Evolutionary conservation across 2,113 vertebrate genomes (phyloP).

Genomic region (Brevimyrus niger): DNA sequence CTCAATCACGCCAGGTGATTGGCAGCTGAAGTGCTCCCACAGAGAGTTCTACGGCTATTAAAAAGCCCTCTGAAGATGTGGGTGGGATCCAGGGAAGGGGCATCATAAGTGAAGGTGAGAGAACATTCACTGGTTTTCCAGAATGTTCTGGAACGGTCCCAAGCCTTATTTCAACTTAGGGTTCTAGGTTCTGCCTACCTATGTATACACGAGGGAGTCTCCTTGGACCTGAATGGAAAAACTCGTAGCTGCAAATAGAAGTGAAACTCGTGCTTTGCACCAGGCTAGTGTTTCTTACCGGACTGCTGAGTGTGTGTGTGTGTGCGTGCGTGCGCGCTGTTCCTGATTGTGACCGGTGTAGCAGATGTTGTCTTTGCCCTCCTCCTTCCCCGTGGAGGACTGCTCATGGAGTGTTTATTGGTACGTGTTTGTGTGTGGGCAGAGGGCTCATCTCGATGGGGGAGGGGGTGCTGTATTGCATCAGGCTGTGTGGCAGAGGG

Average conservation of each 20-base stretch:
- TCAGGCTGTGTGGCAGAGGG: neutral
- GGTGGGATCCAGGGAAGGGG: neutral
- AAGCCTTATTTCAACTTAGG: neutral
- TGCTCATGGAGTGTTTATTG: neutral
- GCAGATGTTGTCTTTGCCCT: neutral
- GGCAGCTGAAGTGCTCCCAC: constrained; percentile 39
- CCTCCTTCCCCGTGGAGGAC: neutral
- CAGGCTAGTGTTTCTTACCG: neutral
- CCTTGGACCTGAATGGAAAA: neutral
- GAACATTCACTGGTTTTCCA: neutral
- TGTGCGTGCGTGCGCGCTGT: neutral
- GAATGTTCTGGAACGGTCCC: neutral
- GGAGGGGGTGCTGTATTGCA: neutral
- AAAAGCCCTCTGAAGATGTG: constrained; percentile 44
- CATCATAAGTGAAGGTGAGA: neutral
- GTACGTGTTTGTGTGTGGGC: neutral
- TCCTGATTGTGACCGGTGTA: neutral
- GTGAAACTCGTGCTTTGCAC: neutral
- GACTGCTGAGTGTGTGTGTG: too few species aligned
- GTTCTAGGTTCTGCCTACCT: neutral
- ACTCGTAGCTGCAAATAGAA: neutral
- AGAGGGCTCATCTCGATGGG: neutral
- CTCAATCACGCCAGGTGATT: constrained; percentile 41
- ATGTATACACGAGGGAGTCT: neutral
- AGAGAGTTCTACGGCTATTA: constrained; percentile 42